Base-by-base conservation (phyloP, 2,888 invertebrate genomes). In the Resseliella maxima region DNA sequence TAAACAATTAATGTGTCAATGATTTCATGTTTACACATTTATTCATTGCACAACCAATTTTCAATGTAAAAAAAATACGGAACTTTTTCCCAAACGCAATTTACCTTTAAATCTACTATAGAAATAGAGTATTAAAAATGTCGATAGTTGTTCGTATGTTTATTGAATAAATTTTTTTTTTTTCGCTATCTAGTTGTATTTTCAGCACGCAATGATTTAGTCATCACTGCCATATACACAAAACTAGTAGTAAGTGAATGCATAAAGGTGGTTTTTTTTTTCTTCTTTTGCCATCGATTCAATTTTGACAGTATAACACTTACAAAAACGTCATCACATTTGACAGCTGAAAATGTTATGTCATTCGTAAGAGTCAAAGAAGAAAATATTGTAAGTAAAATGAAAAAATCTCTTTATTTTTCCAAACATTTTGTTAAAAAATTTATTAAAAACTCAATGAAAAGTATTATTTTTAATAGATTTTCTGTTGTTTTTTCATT, bases 251-350 rank as follows among this genome's bases (percentile, higher is more conserved):
- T n/a, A n/a, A 72, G 27, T 31, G 31, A 72, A 83, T 83, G 83
- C 36, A 83, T 38, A 83, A 36, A 8, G 24, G 36, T 83, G 38
- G 24, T 6, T 38, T 83, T 41, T 8, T 50, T 50, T 41, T 2
- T 6, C 8, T 18, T 18, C n/a, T n/a, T n/a, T n/a, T n/a, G n/a
- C n/a, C n/a, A n/a, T n/a, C n/a, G n/a, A n/a, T 1, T 27, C 64
- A 31, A 12, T 24, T 59, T 83, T 83, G 83, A 83, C 83, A 83
- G 83, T 83, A 83, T 83, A 83, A 83, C 83, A 83, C 83, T 83
- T 83, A 83, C 38, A 83, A 38, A 38, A 72, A 36, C 38, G 83
- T 83, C 83, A 83, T 83, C 38, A 0, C n/a, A 83, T 83, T 18
- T 83, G 83, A 38, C 83, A 83, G 12, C n/a, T n/a, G 24, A n/a